Evolutionary conservation across 2,797 vertebrate genomes (phyloP), one percentile per base, ranked within the genome.

Genomic region (Halcyon leucocephala): DNA sequence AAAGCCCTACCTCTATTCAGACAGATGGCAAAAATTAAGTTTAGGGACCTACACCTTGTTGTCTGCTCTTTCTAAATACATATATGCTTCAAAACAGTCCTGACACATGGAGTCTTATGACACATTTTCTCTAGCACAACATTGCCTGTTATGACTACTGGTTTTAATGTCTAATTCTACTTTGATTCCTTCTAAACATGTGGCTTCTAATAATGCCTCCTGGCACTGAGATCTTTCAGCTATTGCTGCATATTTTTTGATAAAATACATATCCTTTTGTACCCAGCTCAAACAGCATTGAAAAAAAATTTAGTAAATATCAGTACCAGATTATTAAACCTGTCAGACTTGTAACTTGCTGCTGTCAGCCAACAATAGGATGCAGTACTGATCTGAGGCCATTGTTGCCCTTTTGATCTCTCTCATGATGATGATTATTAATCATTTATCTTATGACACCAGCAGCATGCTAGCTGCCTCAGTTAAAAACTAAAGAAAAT

Each of bases 391-490:
- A 37, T 82, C 41, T 72, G 37, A 46, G 41, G 15, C 28, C 33
- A 62, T 71, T 2, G 2, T 39, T 84, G n/a, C 54, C 66, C 37
- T 82, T 90, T 84, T 79, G 46, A 26, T 82, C 41, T 70, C 37
- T 51, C 31, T 80, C 39, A 64, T 86, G 69, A 71, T 29, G 21
- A 62, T 64, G 44, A 70, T 85, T 69, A 91, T 91, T 86, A 83
- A 81, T 83, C 31, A 72, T 80, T 92, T 89, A 54, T 76, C 64
- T 86, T 80, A 52, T 72, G 86, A 82, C 66, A 91, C 77, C n/a
- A 78, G 29, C 71, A 86, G n/a, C 65, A 70, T 28, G 9, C 41
- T 93, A 81, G 51, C 52, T 83, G 58, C 25, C 62, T 83, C 64
- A 76, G n/a, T 51, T 76, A 39, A 83, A 95, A 94, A 66, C 15